Evolutionary conservation across 2,113 vertebrate species (phyloP).

Genomic region (Lagopus leucura): DNA sequence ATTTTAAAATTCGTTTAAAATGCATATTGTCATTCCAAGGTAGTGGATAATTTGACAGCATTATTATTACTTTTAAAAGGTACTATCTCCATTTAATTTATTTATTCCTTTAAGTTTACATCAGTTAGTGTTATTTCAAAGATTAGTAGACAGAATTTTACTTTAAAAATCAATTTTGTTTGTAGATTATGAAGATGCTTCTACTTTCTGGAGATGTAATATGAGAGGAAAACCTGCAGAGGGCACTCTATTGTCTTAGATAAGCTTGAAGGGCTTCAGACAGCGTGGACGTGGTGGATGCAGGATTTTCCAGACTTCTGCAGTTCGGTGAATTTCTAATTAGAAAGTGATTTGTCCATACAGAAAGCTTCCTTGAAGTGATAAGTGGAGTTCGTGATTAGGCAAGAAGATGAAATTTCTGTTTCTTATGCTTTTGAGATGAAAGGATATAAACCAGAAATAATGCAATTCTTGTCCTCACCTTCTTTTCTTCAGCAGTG

Average conservation of each 20-base stretch:
- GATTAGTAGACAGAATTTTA: neutral
- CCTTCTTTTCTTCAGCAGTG: neutral
- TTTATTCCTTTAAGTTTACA: neutral
- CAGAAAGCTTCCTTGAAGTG: neutral
- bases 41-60: neutral
- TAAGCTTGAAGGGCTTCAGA: neutral
- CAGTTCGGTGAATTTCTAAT: neutral
- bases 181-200: neutral
- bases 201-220: neutral
- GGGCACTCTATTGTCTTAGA: conserved; percentile 45
- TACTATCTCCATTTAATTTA: neutral
- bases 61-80: neutral
- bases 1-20: neutral
- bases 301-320: neutral
- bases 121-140: neutral
- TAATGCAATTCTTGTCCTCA: neutral
- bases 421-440: neutral
- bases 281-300: neutral
- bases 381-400: neutral
- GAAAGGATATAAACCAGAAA: neutral
- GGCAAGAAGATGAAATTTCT: neutral
- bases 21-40: neutral
- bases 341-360: neutral
- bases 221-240: conserved; percentile 22
- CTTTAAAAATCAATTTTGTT: neutral